Conservation (phyloP, 2,797 vertebrate species). For the Spondyliosoma cantharus region DNA sequence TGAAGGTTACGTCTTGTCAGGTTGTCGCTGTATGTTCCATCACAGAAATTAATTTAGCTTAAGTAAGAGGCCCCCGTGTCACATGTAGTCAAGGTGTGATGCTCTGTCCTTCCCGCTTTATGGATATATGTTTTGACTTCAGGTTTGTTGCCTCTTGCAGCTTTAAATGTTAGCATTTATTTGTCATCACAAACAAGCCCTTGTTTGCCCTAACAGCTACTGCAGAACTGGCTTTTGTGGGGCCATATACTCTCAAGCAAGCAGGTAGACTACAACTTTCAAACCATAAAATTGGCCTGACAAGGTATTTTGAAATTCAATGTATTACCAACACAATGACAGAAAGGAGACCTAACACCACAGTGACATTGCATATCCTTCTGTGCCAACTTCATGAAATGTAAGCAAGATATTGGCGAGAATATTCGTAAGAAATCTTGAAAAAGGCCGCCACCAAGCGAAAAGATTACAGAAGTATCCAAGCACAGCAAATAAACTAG, state of each 20-base stretch:
- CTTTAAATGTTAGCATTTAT: slow-evolving; percentile 41
- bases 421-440: neutral
- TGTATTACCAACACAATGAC: neutral
- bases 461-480: neutral
- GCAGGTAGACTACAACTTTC: neutral
- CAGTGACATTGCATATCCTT: slow-evolving; percentile 10
- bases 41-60: neutral
- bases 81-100: neutral
- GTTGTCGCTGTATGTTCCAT: too few species aligned
- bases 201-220: slow-evolving; percentile 3
- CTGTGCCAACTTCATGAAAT: neutral
- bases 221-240: neutral
- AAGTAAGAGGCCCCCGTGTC: slow-evolving; percentile 5
- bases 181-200: slow-evolving; percentile 25
- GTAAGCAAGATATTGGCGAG: neutral
- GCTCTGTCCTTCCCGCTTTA: neutral
- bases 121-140: neutral
- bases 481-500: neutral
- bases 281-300: neutral
- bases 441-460: neutral
- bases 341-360: neutral
- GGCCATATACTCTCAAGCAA: neutral
- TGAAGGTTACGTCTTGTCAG: neutral
- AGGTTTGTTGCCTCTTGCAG: slow-evolving; percentile 19
- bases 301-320: slow-evolving; percentile 5